These are phyloP conservation scores for Menura novaehollandiae DNA, from an alignment of 2,113 vertebrate genomes.

Conservation along the genomic window DNA sequence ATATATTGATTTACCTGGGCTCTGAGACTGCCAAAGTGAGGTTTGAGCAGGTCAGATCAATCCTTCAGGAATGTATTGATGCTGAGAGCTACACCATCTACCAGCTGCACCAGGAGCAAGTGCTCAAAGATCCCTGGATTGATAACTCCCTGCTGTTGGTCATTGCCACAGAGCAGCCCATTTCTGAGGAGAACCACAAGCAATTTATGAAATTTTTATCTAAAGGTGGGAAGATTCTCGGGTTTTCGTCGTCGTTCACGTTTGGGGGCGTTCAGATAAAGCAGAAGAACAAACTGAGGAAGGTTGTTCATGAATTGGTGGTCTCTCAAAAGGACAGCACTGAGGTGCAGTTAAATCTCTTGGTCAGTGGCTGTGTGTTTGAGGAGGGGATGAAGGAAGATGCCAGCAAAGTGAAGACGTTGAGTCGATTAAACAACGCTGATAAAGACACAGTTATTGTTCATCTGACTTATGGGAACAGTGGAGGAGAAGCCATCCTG, in stretches of 20 bases:
- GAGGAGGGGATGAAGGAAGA: conserved; percentile 16
- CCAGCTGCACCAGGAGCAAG: conserved; percentile 76
- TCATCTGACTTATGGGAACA: conserved; percentile 71
- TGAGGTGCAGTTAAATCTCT: conserved; percentile 70
- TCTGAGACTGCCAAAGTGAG: conserved; percentile 4
- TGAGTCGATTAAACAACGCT: conserved; percentile 74
- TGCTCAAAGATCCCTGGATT: conserved; percentile 83
- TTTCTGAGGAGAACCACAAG: conserved; percentile 67
- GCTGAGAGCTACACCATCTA: conserved; percentile 81
- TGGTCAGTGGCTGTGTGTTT: conserved; percentile 77
- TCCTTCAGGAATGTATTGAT: conserved; percentile 80
- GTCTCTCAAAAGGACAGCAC: conserved; percentile 73
- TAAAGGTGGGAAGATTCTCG: conserved; percentile 84
- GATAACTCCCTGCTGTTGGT: conserved; percentile 85
- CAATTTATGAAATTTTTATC: conserved; percentile 81
- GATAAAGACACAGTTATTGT: conserved; percentile 78
- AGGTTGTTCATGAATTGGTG: conserved; percentile 66
- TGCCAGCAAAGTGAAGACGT: conserved; percentile 49
- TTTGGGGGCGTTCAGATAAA: conserved; percentile 74
- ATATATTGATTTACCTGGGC: conserved; percentile 85
- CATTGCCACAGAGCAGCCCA: conserved; percentile 70
- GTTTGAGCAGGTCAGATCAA: conserved; percentile 63
- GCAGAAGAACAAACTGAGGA: background rate
- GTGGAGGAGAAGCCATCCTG: conserved; percentile 86
- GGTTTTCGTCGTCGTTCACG: conserved; percentile 76